phyloP scores from a whole-genome alignment of 2,888 invertebrate species.

The Candidula unifasciata region DNA sequence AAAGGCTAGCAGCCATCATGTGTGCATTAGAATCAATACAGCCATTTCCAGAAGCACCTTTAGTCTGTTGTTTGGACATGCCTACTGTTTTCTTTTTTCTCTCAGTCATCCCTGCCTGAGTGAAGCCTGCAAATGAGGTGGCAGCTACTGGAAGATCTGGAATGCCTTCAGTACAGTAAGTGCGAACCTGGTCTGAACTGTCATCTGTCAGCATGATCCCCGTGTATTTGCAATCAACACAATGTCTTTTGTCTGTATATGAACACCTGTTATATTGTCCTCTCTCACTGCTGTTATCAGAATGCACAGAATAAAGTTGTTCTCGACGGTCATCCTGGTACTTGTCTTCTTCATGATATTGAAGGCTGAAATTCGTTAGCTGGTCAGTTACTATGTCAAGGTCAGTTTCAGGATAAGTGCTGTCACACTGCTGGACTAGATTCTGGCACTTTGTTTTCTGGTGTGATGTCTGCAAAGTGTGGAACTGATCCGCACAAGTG shows the following conservation, averaged over 20 bases:
- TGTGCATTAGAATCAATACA: not conserved
- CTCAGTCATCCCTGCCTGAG: slow-evolving; percentile 50
- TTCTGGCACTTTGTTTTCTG: slow-evolving; percentile 29
- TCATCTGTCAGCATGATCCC: slow-evolving; percentile 70
- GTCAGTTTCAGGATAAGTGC: slow-evolving; percentile 87
- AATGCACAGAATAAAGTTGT: slow-evolving; percentile 69
- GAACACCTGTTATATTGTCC: not conserved
- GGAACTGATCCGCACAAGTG: slow-evolving; percentile 16
- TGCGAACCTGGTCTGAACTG: slow-evolving; percentile 87
- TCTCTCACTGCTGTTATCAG: slow-evolving; percentile 30
- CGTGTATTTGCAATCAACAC: slow-evolving; percentile 72
- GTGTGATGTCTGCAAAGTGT: slow-evolving; percentile 33
- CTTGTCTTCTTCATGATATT: slow-evolving; percentile 81
- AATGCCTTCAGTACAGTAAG: slow-evolving; percentile 94
- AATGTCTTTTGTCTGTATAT: slow-evolving; percentile 62
- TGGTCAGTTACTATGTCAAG: slow-evolving; percentile 81
- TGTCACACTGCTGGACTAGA: slow-evolving; percentile 28
- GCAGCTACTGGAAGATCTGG: slow-evolving; percentile 92
- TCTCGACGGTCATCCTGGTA: slow-evolving; percentile 58
- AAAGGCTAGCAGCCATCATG: slow-evolving; percentile 57
- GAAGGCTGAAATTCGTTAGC: slow-evolving; percentile 92
- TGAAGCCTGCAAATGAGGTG: slow-evolving; percentile 91
- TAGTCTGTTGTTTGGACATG: not conserved
- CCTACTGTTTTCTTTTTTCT: slow-evolving; percentile 51
- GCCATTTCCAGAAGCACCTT: not conserved